Conservation (phyloP, 2,797 vertebrate genomes). For the Cyclura pinguis region DNA sequence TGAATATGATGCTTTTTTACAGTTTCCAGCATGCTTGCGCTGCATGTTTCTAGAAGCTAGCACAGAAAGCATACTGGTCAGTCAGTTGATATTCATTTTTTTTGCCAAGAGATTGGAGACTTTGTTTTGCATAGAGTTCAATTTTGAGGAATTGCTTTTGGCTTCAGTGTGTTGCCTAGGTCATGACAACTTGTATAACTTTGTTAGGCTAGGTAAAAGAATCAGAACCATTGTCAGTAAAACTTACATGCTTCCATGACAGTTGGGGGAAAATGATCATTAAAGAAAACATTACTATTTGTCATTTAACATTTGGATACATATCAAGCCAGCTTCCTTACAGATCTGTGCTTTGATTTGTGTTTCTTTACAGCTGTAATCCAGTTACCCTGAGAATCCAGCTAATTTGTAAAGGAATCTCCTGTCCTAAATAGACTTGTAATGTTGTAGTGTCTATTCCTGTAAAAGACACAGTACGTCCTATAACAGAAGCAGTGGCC, state of each 20-base stretch:
- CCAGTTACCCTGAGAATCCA: conserved; percentile 56
- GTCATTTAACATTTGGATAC: conserved; percentile 48
- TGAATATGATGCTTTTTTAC: neutral
- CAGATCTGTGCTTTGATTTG: neutral
- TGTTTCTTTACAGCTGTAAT: conserved; percentile 50
- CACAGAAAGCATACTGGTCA: neutral
- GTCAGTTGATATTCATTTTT: neutral
- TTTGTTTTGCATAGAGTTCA: neutral
- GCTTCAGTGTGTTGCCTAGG: neutral
- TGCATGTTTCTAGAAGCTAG: neutral
- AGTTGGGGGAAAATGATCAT: neutral
- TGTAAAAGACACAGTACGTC: neutral
- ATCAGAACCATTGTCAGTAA: neutral
- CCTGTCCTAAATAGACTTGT: conserved; percentile 40
- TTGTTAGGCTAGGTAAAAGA: conserved; percentile 8
- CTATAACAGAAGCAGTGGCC: neutral
- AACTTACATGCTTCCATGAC: neutral
- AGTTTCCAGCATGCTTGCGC: neutral
- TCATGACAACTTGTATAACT: neutral
- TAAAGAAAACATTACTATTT: conserved; percentile 11
- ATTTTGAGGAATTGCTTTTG: neutral
- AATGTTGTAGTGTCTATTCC: conserved; percentile 34
- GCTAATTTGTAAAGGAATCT: conserved; percentile 59
- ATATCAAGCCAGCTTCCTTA: conserved; percentile 48
- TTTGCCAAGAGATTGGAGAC: neutral